Evolutionary conservation across 2,888 invertebrate genomes (phyloP).

Genomic region (Lycophotia porphyrea): DNA sequence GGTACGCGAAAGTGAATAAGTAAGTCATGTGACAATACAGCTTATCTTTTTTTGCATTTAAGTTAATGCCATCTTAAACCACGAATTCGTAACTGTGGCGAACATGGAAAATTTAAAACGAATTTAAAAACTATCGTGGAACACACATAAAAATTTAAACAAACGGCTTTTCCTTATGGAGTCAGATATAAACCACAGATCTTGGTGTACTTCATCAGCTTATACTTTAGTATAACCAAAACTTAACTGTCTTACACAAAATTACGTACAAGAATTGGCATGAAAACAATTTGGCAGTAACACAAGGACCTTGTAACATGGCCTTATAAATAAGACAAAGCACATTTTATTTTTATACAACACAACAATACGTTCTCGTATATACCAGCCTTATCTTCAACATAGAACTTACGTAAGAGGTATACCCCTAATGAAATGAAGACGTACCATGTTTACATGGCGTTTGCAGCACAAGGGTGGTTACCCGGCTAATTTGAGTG

Average conservation of each 20-base stretch:
- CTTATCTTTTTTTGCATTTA: conserved; percentile 6
- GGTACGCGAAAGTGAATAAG: conserved; percentile 24
- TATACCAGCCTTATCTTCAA: conserved; percentile 8
- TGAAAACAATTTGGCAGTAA: conserved; percentile 4
- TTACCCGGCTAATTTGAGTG: conserved; percentile 74
- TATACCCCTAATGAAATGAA: conserved; percentile 81
- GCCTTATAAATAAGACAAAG: not conserved
- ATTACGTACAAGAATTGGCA: not conserved
- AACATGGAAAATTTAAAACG: not conserved
- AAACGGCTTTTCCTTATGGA: not conserved
- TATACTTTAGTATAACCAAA: not conserved
- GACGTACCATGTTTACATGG: conserved; percentile 79
- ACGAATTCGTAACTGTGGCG: too few relatives aligned
- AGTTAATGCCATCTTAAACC: not conserved
- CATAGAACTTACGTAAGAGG: conserved; percentile 72
- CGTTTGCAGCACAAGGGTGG: conserved; percentile 70
- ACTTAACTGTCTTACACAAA: not conserved
- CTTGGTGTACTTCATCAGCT: not conserved
- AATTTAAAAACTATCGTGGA: not conserved
- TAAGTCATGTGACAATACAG: conserved; percentile 23
- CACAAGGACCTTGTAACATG: not conserved
- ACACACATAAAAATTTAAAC: not conserved
- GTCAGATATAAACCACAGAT: not conserved
- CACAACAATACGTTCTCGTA: not conserved
- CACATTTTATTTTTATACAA: not conserved